Base-by-base conservation (phyloP, 2,888 invertebrate species). In the Parnassius orleans region DNA sequence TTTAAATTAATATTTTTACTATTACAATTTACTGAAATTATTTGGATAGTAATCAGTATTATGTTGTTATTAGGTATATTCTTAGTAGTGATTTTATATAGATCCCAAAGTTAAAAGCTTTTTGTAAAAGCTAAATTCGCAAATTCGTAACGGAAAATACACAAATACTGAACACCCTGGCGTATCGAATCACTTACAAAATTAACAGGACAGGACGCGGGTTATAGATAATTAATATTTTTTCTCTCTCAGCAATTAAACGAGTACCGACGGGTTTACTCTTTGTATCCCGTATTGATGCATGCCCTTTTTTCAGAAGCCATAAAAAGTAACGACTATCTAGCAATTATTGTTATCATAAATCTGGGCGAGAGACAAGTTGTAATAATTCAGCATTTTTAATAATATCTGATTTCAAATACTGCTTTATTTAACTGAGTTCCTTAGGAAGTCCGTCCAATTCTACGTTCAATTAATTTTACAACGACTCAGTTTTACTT, bases 321-420 rank as follows among this genome's bases (percentile, higher is more conserved):
- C 81, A 89, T 90, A 89, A 87, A 64, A 89, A 87, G 81, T 87
- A 88, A 90, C 84, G 83, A 83, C 83, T 81, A 78, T 82, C 83
- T 79, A 77, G 75, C 79, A 78, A 83, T 85, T 81, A 85, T 82
- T 78, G 76, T 75, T 77, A 80, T 80, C 81, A 80, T 84, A 84
- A 83, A 86, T 88, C 83, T 78, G 78, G 79, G 72, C 71, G 73
- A 74, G 57, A 62, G 65, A 75, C 71, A 70, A 69, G 68, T 76
- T 71, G 74, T 75, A 73, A 74, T 73, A 72, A 77, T 78, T 81
- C 73, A 80, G 83, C 81, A 76, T 74, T 70, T 65, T 65, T 60
- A 63, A 48, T 44, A 51, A 55, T 52, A 52, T 46, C 19, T 11
- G 46, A 44, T 47, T 33, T 11, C 9, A 33, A 24, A 53, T 11